Base-by-base conservation (phyloP, 2,797 vertebrate genomes). In the Coregonus sp. region DNA sequence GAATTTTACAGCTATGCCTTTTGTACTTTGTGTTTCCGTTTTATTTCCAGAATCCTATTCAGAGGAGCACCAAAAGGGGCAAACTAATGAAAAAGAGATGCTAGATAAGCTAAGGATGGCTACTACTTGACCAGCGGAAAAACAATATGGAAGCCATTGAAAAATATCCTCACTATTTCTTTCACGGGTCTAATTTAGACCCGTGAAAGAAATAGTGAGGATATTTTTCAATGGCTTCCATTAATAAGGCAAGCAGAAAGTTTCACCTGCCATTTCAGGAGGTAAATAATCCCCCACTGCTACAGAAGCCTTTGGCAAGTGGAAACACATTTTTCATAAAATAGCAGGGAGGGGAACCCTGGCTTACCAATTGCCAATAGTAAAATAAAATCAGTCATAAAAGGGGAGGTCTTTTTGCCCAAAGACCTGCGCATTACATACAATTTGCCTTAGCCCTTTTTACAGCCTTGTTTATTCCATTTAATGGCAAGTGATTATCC, bases 381-480 rank as follows among this genome's bases (percentile, higher is more conserved):
- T 96, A 95, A 96, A 95, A 96, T 89, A 95, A 93, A 92, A 90
- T 89, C 84, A 90, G 95, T 90, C 93, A 92, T 95, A 95, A 96
- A 97, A 96, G 75, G 90, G 89, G 40, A 11, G 93, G 93, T 81
- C 77, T 88, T 80, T 81, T 87, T 87, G 86, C 83, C 82, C 85
- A 85, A 88, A 90, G 85, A 85, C 86, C 83, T 82, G 86, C 82
- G 81, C 76, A 68, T 92, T 89, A 81, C 78, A 80, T 90, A 85
- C 90, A 92, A 89, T 90, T 85, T 84, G 80, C 83, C 80, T 78
- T 86, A 84, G 86, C 86, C 80, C 87, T 84, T 80, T 90, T 92
- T 91, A 92, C 84, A 84, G 84, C 87, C 88, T 83, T 93, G 92
- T 92, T 92, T 93, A 90, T 92, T 91, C 86, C 86, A 83, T 87